Base-by-base conservation (phyloP, 2,888 invertebrate species). In the Tromatobia lineatoria region DNA sequence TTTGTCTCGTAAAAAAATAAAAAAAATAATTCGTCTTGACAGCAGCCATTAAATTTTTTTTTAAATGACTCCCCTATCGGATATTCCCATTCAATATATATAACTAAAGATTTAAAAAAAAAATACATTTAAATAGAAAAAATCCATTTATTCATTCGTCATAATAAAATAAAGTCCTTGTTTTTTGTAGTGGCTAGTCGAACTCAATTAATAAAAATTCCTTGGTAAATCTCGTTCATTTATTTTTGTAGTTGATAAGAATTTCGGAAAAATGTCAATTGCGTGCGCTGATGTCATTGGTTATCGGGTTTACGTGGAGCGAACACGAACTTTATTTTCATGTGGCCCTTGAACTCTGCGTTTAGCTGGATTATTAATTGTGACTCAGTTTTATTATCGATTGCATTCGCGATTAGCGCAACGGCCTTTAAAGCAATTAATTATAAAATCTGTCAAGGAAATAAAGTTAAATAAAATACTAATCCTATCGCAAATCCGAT, bases 321-420 rank as follows among this genome's bases (percentile, higher is more conserved):
- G 3, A 59, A 15, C 23, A 15, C 3, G 15, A 3, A 59, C n/a
- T 25, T 59, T 8, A 29, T 59, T 59, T 59, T 15, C 25, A 59
- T 15, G 25, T 29, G 57, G 15, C 57, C 29, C 57, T 59, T 59
- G 57, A 59, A 29, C 59, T 34, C 10, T n/a, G 15, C 29, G 59
- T 29, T 4, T 29, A 13, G 8, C 10, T n/a, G 59, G 18, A 34
- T 61, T 34, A 34, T 34, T 18, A 8, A 61, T 61, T 7, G 34
- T 34, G 59, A 34, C 59, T 61, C 29, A 59, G 29, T 2, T 59
- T 45, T 59, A 0, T 29, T 25, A 59, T 29, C 57, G 57, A 59
- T 29, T 15, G 52, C 4, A 15, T 59, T 25, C 1, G 4, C 57
- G 57, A 59, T 59, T 25, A 59, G 15, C 57, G 29, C 57, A 25